phyloP scores from a whole-genome alignment of 1,140 invertebrate species.

The Heterodera schachtii region DNA sequence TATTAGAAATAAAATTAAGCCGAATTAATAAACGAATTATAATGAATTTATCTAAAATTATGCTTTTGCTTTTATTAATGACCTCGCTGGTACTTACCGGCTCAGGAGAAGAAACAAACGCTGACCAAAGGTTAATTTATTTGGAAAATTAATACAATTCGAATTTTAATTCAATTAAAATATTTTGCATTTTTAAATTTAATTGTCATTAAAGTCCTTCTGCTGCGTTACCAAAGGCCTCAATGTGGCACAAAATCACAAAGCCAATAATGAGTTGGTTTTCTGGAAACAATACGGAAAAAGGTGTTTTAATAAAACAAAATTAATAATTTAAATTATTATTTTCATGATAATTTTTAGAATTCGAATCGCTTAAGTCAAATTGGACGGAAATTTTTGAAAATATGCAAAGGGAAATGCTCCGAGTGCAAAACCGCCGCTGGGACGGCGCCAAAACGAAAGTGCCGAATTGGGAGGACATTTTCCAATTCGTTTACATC shows the following conservation, averaged over 20 bases:
- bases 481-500: not conserved
- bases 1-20: not conserved
- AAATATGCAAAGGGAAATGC: not conserved
- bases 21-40: not conserved
- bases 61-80: not conserved
- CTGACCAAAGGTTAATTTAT: too few species aligned
- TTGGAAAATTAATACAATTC: not conserved
- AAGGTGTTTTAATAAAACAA: not conserved
- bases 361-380: not conserved
- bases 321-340: not conserved
- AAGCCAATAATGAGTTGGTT: slow-evolving; percentile 3
- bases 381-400: not conserved
- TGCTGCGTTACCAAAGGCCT: not conserved
- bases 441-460: not conserved
- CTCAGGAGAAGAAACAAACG: not conserved
- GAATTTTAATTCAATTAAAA: not conserved
- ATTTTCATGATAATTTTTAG: not conserved
- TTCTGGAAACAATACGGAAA: not conserved
- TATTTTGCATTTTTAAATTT: not conserved
- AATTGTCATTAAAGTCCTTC: not conserved
- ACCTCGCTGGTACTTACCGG: not conserved
- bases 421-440: not conserved
- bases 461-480: not conserved
- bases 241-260: not conserved
- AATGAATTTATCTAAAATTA: not conserved